Conservation (phyloP, 2,888 invertebrate genomes). For the Andrena marginata region DNA sequence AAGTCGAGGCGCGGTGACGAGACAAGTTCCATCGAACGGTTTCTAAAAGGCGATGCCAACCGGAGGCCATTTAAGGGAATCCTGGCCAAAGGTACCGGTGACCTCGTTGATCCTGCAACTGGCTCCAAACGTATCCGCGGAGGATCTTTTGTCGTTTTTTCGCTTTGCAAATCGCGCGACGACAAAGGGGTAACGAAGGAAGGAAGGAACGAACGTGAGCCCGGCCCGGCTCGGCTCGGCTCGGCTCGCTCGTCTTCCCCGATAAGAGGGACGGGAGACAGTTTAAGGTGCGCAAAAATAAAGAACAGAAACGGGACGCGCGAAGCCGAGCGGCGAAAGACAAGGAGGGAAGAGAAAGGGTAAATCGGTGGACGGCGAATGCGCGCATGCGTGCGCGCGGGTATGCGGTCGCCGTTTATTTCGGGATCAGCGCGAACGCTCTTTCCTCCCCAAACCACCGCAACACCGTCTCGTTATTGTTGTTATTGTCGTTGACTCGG, state of each 20-base stretch:
- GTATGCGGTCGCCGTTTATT: constrained; percentile 75
- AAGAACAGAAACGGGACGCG: constrained; percentile 43
- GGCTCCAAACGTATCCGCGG: constrained; percentile 63
- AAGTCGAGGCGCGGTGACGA: constrained; percentile 57
- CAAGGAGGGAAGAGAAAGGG: constrained; percentile 56
- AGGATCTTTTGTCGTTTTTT: constrained; percentile 60
- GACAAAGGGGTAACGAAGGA: constrained; percentile 34
- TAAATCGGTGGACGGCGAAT: constrained; percentile 58
- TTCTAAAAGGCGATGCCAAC: constrained; percentile 80
- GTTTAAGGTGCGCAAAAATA: constrained; percentile 63
- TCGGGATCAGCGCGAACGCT: constrained; percentile 66
- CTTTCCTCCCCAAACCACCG: constrained; percentile 52
- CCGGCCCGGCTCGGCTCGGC: constrained; percentile 11
- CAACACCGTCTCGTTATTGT: constrained; percentile 65
- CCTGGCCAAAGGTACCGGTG: constrained; percentile 76
- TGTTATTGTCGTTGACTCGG: constrained; percentile 66
- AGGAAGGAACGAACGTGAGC: constrained; percentile 8
- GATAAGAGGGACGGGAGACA: constrained; percentile 33
- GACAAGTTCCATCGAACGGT: constrained; percentile 69
- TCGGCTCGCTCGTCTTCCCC: constrained; percentile 18
- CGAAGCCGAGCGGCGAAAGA: constrained; percentile 14
- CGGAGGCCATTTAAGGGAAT: constrained; percentile 81
- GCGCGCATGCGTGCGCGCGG: constrained; percentile 56
- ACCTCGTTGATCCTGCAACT: constrained; percentile 72
- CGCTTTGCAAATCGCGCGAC: constrained; percentile 56